Evolutionary conservation across 1,140 invertebrate genomes (phyloP).

Genomic region (Drosophila oshimai): DNA sequence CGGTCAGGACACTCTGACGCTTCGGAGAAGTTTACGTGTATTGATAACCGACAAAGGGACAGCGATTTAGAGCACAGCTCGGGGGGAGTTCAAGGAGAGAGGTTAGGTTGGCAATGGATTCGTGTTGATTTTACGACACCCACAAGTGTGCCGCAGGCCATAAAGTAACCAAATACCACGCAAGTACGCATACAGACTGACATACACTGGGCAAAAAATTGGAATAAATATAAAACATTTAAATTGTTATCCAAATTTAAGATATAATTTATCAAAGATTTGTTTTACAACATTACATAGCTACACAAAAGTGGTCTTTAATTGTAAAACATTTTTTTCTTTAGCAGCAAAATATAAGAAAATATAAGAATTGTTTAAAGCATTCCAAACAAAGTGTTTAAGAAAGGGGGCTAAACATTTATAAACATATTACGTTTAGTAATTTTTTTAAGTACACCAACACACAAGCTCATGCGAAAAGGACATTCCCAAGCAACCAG

Average conservation of each 20-base stretch:
- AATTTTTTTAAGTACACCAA: not conserved
- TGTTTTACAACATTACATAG: no score
- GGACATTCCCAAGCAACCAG: slow-evolving; percentile 7
- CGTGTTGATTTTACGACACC: slow-evolving; percentile 76
- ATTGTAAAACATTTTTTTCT: not conserved
- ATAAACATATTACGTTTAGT: no score
- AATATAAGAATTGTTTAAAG: no score
- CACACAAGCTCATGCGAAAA: slow-evolving; percentile 8
- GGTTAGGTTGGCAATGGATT: slow-evolving; percentile 9
- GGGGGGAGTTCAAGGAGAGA: not conserved
- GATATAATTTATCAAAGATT: no score
- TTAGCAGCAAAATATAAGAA: no score
- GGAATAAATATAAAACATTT: not conserved
- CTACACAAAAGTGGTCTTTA: no score
- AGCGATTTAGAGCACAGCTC: slow-evolving; percentile 5
- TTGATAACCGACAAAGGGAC: slow-evolving; percentile 58
- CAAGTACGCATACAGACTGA: slow-evolving; percentile 24
- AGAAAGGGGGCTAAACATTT: no score
- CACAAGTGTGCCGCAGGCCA: slow-evolving; percentile 71
- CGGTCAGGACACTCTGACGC: slow-evolving; percentile 51
- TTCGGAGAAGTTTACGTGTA: slow-evolving; percentile 19
- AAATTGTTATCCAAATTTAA: not conserved
- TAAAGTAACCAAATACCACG: slow-evolving; percentile 64
- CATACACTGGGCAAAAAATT: not conserved
- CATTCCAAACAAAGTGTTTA: no score